Evolutionary conservation across 2,888 invertebrate genomes (phyloP).

Genomic region (Spilosoma lubricipeda): DNA sequence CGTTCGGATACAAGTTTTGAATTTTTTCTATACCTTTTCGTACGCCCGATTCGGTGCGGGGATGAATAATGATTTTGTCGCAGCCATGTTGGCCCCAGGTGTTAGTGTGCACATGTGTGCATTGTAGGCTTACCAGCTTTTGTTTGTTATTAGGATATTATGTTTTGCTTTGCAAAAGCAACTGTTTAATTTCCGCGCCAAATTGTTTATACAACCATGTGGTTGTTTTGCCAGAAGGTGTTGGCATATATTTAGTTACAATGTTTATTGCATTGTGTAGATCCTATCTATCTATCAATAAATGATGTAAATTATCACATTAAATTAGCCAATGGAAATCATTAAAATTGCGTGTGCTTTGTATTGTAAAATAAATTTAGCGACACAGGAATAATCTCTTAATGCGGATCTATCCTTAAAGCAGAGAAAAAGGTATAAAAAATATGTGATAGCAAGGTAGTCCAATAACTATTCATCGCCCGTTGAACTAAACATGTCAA

Average conservation of each 20-base stretch:
- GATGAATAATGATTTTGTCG: slow-evolving; percentile 62
- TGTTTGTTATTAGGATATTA: slow-evolving; percentile 28
- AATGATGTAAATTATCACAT: background rate
- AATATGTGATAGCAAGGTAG: background rate
- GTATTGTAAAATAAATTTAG: background rate
- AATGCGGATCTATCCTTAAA: background rate
- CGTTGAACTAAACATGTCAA: slow-evolving; percentile 6
- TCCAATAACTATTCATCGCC: slow-evolving; percentile 6
- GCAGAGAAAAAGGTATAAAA: background rate
- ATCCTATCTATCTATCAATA: background rate
- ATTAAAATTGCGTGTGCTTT: too few species aligned
- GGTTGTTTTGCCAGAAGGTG: background rate
- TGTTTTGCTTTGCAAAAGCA: background rate
- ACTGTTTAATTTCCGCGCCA: background rate
- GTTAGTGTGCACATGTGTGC: slow-evolving; percentile 42
- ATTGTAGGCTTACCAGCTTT: slow-evolving; percentile 35
- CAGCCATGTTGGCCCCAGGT: slow-evolving; percentile 56
- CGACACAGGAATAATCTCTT: background rate
- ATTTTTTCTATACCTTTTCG: slow-evolving; percentile 49
- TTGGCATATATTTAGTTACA: background rate
- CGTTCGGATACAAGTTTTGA: slow-evolving; percentile 52
- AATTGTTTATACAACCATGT: background rate
- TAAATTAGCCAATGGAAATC: background rate
- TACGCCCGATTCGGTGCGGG: slow-evolving; percentile 41
- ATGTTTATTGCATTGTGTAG: background rate